Conservation (phyloP, 2,888 invertebrate genomes). For the Erebia palarica region DNA sequence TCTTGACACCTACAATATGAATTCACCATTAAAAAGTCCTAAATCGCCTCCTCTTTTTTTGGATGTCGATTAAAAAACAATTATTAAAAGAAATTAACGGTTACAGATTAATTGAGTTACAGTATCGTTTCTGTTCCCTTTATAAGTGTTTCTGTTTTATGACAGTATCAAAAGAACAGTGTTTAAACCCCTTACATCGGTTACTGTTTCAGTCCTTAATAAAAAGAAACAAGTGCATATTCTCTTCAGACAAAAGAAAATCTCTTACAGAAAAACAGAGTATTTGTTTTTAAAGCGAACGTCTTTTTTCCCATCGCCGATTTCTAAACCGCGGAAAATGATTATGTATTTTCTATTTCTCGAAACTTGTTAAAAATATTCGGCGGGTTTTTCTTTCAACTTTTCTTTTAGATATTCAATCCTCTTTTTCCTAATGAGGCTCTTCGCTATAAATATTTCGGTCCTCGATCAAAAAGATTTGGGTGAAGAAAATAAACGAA, state of each 20-base stretch:
- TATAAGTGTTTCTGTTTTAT: too few relatives aligned
- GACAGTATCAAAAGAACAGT: too few relatives aligned
- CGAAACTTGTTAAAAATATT: not conserved
- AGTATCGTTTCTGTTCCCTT: too few relatives aligned
- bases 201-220: too few relatives aligned
- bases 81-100: too few relatives aligned
- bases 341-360: not conserved
- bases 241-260: constrained; percentile 55
- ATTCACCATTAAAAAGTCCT: too few relatives aligned
- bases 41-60: too few relatives aligned
- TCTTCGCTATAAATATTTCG: not conserved
- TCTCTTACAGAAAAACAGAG: constrained; percentile 27
- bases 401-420: not conserved
- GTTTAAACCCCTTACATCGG: too few relatives aligned
- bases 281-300: not conserved
- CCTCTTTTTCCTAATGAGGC: not conserved
- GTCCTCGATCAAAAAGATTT: not conserved
- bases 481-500: not conserved
- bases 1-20: too few relatives aligned
- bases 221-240: too few relatives aligned
- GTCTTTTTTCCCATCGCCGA: constrained; percentile 9
- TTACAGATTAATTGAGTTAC: too few relatives aligned
- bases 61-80: too few relatives aligned
- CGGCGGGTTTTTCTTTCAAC: not conserved
- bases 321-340: not conserved